A percentile compares a stretch with the other conserved stretches of the same genome.
phyloP scores from a whole-genome alignment of 2,113 vertebrate species.

The Python bivittatus region DNA sequence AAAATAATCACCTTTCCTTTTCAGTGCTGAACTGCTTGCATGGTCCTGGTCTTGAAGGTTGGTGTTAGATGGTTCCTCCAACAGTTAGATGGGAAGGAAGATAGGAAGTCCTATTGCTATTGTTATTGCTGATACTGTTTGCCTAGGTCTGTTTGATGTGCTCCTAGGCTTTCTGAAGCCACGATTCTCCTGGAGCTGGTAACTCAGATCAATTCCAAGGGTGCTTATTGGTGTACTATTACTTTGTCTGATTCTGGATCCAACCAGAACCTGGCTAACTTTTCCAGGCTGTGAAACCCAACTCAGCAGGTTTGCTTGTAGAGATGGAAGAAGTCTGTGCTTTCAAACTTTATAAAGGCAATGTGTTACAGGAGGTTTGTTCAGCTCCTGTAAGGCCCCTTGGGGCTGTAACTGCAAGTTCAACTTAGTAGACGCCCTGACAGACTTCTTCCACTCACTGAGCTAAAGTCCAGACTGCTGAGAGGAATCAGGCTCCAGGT shows the following conservation, averaged over 20 bases:
- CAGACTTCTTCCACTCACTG: not conserved
- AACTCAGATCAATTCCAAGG: not conserved
- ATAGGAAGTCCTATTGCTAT: not conserved
- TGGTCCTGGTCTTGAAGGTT: not conserved
- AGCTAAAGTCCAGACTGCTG: not conserved
- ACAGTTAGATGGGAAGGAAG: not conserved
- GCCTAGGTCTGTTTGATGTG: not conserved
- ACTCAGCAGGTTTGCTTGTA: not conserved
- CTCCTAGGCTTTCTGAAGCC: not conserved
- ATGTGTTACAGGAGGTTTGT: not conserved
- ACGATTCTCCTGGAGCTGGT: not conserved
- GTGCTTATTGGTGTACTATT: not conserved
- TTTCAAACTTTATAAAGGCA: not conserved
- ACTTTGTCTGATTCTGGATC: not conserved
- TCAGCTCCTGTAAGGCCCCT: not conserved
- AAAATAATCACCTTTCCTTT: not conserved
- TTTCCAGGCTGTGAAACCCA: not conserved
- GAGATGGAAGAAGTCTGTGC: not conserved
- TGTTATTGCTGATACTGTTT: not conserved
- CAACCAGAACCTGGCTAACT: not conserved
- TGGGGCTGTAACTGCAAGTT: not conserved
- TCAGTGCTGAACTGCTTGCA: not conserved
- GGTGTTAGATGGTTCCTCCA: not conserved
- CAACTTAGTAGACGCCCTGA: not conserved
- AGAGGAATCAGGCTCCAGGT: not conserved